Evolutionary conservation across 2,888 invertebrate genomes (phyloP).

Genomic region (Drosophila testacea): DNA sequence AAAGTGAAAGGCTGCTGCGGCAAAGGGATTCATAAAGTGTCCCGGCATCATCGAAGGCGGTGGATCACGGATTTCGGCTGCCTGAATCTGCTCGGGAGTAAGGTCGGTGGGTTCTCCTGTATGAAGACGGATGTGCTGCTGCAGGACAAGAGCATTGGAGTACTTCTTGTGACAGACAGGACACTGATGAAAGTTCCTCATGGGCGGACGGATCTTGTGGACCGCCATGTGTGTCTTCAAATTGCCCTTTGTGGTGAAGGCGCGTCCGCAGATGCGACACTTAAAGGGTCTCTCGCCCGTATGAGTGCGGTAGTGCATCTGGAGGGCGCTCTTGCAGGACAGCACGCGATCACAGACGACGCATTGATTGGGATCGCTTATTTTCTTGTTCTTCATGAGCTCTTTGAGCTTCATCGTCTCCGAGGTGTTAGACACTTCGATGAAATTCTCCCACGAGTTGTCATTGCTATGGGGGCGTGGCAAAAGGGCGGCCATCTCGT

Average conservation of each 20-base stretch:
- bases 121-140: constrained; percentile 97
- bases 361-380: constrained; percentile 99
- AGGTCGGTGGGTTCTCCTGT: constrained; percentile 95
- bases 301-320: constrained; percentile 95
- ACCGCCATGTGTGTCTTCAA: constrained; percentile 99
- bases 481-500: constrained; percentile 83
- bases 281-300: constrained; percentile 92
- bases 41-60: constrained; percentile 87
- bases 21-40: constrained; percentile 85
- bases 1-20: constrained; percentile 84
- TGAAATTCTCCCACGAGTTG: constrained; percentile 98
- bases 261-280: constrained; percentile 98
- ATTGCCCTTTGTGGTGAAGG: constrained; percentile 99
- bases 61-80: constrained; percentile 93
- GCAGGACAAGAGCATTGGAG: constrained; percentile 95
- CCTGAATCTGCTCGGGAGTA: constrained; percentile 94
- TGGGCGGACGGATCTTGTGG: constrained; percentile 97
- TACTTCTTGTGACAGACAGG: constrained; percentile 99
- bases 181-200: constrained; percentile 97
- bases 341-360: constrained; percentile 98
- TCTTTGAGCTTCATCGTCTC: constrained; percentile 98
- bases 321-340: constrained; percentile 98
- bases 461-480: constrained; percentile 96
- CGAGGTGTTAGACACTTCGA: constrained; percentile 94
- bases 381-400: constrained; percentile 97